Base-by-base conservation (phyloP, 2,113 vertebrate genomes). In the Hyaena hyaena region DNA sequence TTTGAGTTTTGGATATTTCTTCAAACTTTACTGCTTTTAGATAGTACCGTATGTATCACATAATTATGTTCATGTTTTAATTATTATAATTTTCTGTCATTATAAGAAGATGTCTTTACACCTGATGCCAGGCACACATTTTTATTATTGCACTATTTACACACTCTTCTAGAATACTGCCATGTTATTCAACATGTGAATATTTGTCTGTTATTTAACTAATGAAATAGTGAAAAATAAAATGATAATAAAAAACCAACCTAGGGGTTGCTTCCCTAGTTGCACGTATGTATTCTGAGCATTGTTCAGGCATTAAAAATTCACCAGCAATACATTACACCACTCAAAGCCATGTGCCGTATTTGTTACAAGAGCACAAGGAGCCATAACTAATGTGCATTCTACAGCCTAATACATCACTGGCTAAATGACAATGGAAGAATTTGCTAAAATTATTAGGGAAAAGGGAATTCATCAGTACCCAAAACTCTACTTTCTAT, bases 341-440 rank as follows among this genome's bases (percentile, higher is more conserved):
- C 35, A 80, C 16, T 82, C 39, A 80, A 73, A 97, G 23, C 50
- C 80, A 43, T 35, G 69, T 68, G 35, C 45, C 58, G 4, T 65
- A 76, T 90, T 92, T 92, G 73, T 69, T 95, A 95, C 81, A 82
- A 69, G 84, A 84, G 81, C 71, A 95, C 84, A 94, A 81, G 86
- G 80, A 77, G 17, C 35, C 65, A 94, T 88, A 93, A 84, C 76
- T 85, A 91, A 85, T 7, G 2, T 45, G 43, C 69, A 66, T 73
- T 93, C 76, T 71, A 50, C 17, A 94, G 43, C 10, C 77, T 45
- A n/a, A 84, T 63, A 63, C 2, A 79, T 90, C 65, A 90, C 63
- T 50, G 84, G 48, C 65, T 81, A 96, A 92, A 80, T 0, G 31
- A 55, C 83, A 95, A 61, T 31, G 33, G 35, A 82, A 83, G 73